Percentiles rank a stretch among this genome's conserved stretches.
These are phyloP conservation scores for Piliocolobus tephrosceles DNA, from an alignment of 2,113 vertebrate genomes.

Conservation along the genomic window DNA sequence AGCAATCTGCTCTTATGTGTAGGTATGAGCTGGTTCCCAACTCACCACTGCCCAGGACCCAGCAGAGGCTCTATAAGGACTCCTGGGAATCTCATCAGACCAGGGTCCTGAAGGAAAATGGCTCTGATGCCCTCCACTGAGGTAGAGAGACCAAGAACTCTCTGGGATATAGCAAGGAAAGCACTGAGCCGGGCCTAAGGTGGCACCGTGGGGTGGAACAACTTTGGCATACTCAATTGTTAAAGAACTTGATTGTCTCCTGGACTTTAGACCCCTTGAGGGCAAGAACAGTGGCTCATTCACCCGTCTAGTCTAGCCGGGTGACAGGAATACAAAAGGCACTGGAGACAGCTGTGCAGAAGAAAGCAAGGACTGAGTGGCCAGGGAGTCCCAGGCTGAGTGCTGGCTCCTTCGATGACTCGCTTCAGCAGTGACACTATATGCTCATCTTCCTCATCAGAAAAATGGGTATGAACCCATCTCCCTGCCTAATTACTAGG, in stretches of 20 bases:
- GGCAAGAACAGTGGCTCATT: background rate
- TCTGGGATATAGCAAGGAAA: background rate
- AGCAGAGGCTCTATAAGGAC: background rate
- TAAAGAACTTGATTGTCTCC: background rate
- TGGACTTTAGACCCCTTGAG: background rate
- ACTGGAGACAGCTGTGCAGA: background rate
- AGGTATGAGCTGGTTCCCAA: background rate
- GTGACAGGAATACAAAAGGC: background rate
- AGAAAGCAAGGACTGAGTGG: background rate
- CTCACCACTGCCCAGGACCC: background rate
- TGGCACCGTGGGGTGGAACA: fast-evolving
- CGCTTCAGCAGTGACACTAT: background rate
- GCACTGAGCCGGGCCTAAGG: background rate
- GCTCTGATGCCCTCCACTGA: background rate
- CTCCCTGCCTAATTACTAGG: background rate
- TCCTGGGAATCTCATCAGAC: background rate
- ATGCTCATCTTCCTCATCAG: background rate
- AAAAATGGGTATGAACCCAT: background rate
- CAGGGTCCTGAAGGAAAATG: background rate
- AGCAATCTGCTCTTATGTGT: background rate
- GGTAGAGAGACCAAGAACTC: background rate
- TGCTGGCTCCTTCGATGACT: background rate
- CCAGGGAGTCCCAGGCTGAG: background rate
- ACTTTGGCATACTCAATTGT: background rate
- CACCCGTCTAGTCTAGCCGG: background rate